Percentiles rank a stretch among this genome's conserved stretches.
These are phyloP conservation scores for Dreissena polymorpha DNA, from an alignment of 1,140 invertebrate species.

Conservation along the genomic window DNA sequence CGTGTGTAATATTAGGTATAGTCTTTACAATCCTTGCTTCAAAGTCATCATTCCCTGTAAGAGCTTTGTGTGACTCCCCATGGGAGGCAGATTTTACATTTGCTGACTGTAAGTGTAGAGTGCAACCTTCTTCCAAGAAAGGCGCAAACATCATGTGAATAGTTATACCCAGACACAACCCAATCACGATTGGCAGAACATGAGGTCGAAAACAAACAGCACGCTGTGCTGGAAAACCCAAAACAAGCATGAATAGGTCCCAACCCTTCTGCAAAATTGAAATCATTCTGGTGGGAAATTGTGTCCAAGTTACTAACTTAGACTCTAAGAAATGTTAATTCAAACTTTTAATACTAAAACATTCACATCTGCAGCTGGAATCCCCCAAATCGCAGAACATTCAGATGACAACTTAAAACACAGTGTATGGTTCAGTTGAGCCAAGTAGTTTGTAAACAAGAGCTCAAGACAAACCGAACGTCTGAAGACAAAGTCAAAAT, in stretches of 20 bases:
- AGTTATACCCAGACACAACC: conserved; percentile 73
- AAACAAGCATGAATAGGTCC: not conserved
- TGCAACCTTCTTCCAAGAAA: conserved; percentile 75
- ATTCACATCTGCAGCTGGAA: no score
- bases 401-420: no score
- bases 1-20: conserved; percentile 53
- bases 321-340: no score
- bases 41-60: conserved; percentile 31
- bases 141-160: conserved; percentile 74
- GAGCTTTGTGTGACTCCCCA: not conserved
- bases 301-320: no score
- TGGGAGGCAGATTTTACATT: not conserved
- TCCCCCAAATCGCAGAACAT: no score
- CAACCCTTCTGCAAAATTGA: no score
- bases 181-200: conserved; percentile 67
- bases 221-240: conserved; percentile 42
- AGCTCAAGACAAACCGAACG: no score
- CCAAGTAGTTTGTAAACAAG: no score
- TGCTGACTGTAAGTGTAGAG: conserved; percentile 34
- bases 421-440: no score
- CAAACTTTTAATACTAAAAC: no score
- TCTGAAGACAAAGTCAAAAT: no score
- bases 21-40: conserved; percentile 52
- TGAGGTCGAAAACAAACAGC: conserved; percentile 35
- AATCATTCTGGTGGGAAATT: no score